These are phyloP conservation scores for Psix sp. DNA, from an alignment of 1,140 invertebrate genomes.

Conservation along the genomic window DNA sequence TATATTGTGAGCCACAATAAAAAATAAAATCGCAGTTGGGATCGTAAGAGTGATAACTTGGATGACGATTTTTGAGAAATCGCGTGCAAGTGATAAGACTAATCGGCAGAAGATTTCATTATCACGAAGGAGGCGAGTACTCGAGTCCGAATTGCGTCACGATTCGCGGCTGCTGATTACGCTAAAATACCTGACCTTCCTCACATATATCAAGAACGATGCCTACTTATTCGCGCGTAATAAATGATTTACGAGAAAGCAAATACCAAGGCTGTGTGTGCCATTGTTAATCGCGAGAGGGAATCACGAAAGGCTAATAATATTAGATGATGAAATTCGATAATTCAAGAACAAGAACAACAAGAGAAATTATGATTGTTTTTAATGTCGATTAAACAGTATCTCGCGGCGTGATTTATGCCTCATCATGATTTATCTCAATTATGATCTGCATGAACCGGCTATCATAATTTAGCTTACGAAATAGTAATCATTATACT, in stretches of 20 bases:
- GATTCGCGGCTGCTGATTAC: constrained; percentile 57
- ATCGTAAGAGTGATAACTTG: no score
- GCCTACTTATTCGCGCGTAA: constrained; percentile 59
- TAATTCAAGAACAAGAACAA: constrained; percentile 58
- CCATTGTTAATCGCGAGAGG: constrained; percentile 58
- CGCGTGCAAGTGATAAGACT: constrained; percentile 38
- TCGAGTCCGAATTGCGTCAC: constrained; percentile 62
- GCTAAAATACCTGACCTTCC: constrained; percentile 66
- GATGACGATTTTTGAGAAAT: constrained; percentile 32
- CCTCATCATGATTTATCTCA: constrained; percentile 57
- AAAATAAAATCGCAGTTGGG: no score
- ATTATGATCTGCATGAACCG: constrained; percentile 51
- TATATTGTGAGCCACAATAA: no score
- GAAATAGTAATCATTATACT: constrained; percentile 49
- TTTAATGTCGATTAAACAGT: constrained; percentile 60
- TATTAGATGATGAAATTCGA: constrained; percentile 62
- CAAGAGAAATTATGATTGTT: constrained; percentile 60
- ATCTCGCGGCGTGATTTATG: constrained; percentile 51
- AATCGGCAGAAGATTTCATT: constrained; percentile 61
- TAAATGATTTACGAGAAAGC: constrained; percentile 63
- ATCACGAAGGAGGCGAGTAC: constrained; percentile 51
- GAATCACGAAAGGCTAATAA: constrained; percentile 59
- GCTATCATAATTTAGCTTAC: constrained; percentile 52
- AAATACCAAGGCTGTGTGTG: constrained; percentile 60
- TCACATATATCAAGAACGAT: constrained; percentile 57